These are phyloP conservation scores for Suricata suricatta DNA, from an alignment of 2,113 vertebrate species.

Conservation along the genomic window DNA sequence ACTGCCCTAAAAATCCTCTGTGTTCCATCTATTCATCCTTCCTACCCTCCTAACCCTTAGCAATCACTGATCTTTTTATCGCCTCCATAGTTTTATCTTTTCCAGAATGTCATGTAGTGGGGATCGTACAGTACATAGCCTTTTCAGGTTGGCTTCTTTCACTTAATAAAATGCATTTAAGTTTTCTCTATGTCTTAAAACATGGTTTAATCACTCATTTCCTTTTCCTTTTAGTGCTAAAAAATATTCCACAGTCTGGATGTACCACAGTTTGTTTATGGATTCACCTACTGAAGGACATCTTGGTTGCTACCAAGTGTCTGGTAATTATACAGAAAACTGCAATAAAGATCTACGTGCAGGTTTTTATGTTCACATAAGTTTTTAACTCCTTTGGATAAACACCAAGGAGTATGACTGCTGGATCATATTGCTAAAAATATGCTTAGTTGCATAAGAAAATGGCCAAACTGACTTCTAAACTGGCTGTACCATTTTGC, in stretches of 20 bases:
- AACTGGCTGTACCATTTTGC: not conserved
- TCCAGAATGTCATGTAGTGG: not conserved
- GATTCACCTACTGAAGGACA: not conserved
- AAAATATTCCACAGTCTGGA: not conserved
- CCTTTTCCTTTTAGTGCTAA: not conserved
- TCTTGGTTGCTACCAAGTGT: not conserved
- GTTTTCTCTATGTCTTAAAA: not conserved
- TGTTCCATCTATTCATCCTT: not conserved
- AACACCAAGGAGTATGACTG: not conserved
- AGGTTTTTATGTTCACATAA: not conserved
- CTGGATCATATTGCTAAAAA: not conserved
- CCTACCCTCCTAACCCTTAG: not conserved
- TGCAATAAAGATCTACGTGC: not conserved
- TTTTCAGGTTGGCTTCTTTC: not conserved
- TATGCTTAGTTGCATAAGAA: not conserved
- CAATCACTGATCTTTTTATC: not conserved
- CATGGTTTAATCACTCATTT: not conserved
- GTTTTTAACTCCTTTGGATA: not conserved
- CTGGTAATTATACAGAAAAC: not conserved
- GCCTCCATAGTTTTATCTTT: not conserved
- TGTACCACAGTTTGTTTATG: not conserved
- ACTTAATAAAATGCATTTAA: not conserved
- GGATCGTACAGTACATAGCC: not conserved
- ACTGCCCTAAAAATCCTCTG: not conserved
- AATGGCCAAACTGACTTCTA: not conserved